Evolutionary conservation across 2,113 vertebrate species (phyloP).

Genomic region (Vidua macroura): DNA sequence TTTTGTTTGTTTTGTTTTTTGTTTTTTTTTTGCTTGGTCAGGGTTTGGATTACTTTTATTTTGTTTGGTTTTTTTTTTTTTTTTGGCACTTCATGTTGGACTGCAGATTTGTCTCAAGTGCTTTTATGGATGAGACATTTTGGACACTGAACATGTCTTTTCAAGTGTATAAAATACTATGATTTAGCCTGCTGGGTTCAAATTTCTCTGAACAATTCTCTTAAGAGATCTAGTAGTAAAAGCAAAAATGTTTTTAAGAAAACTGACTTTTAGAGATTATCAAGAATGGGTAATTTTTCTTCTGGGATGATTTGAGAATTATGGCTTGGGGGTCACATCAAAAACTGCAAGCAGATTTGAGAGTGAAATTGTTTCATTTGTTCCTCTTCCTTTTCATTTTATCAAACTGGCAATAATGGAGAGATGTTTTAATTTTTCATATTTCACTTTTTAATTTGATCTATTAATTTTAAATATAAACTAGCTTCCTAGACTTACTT

Average conservation of each 20-base stretch:
- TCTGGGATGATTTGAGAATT: neutral
- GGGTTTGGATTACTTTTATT: neutral
- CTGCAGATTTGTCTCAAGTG: neutral
- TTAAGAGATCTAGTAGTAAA: neutral
- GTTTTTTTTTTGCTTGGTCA: neutral
- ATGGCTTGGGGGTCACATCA: neutral
- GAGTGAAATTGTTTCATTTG: constrained; percentile 15
- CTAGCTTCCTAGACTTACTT: neutral
- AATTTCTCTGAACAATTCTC: neutral
- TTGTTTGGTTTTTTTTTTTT: neutral
- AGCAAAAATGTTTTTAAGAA: neutral
- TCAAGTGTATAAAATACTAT: neutral
- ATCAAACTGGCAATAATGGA: neutral
- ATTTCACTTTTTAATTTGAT: constrained; percentile 23
- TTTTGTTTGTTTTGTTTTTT: too few species aligned
- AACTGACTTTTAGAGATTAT: neutral
- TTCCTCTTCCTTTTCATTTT: constrained; percentile 16
- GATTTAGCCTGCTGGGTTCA: neutral
- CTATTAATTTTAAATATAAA: constrained; percentile 22
- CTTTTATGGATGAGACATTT: neutral
- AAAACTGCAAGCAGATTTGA: constrained; percentile 1
- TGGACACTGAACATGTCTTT: neutral
- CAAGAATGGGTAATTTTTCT: neutral
- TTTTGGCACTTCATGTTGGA: neutral
- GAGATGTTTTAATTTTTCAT: constrained; percentile 26